Evolutionary conservation across 2,113 vertebrate genomes (phyloP).

Genomic region (Pterocles orientalis): DNA sequence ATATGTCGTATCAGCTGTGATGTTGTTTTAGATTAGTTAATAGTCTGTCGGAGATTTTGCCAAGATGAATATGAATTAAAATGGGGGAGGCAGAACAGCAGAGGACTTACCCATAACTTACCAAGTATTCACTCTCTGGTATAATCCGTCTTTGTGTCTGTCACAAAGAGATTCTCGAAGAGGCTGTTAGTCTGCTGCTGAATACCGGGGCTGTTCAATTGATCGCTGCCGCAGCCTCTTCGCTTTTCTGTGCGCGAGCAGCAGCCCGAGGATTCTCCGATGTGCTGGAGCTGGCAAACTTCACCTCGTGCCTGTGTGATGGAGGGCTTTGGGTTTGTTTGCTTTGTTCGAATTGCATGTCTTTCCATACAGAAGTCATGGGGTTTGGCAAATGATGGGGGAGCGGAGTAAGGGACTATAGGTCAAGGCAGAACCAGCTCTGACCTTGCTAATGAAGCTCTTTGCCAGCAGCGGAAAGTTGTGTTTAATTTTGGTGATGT

Average conservation of each 20-base stretch:
- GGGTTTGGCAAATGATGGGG: background rate
- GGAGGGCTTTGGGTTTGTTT: background rate
- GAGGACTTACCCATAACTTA: conserved; percentile 21
- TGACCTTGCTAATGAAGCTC: background rate
- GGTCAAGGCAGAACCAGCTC: background rate
- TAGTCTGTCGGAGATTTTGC: background rate
- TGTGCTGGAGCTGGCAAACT: background rate
- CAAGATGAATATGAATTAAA: conserved; percentile 18
- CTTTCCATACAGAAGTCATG: background rate
- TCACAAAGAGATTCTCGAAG: conserved; percentile 37
- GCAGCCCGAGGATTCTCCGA: background rate
- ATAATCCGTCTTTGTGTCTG: conserved; percentile 45
- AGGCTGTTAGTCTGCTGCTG: background rate
- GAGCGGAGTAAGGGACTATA: accelerated
- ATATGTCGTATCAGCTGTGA: background rate
- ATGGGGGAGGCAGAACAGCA: background rate
- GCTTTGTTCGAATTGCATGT: accelerated
- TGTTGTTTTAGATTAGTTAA: background rate
- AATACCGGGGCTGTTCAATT: background rate
- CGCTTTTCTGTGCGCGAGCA: background rate
- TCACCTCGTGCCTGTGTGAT: background rate
- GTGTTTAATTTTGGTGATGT: background rate
- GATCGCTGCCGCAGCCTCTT: background rate
- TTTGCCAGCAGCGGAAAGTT: background rate
- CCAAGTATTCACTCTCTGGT: background rate